Conservation (phyloP, 2,113 vertebrate genomes). For the Psittacula cyanocephala region DNA sequence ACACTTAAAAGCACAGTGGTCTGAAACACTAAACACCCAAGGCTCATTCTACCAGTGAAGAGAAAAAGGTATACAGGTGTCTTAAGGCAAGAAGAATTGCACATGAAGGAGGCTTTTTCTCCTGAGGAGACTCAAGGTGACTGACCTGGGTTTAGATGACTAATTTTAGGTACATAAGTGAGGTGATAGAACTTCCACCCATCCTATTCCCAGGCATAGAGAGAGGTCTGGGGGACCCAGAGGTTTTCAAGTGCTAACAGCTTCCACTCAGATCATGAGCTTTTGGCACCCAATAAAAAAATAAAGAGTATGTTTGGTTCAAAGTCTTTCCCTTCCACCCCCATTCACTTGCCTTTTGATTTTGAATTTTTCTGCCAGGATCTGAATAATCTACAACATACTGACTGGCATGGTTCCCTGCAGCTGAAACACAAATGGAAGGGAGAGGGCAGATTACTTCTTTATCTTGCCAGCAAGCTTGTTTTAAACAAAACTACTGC, state of each 20-base stretch:
- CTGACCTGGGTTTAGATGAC: background rate
- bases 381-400: slow-evolving; percentile 1
- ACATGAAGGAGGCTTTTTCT: background rate
- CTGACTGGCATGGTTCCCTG: slow-evolving; percentile 9
- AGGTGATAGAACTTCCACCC: background rate
- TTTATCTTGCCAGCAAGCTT: background rate
- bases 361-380: background rate
- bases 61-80: background rate
- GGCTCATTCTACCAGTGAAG: background rate
- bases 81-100: background rate
- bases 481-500: background rate
- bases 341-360: slow-evolving; percentile 14
- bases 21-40: background rate
- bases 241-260: background rate
- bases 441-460: background rate
- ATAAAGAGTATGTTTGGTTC: background rate
- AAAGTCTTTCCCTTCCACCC: background rate
- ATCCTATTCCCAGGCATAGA: background rate
- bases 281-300: slow-evolving; percentile 33
- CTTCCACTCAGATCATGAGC: background rate
- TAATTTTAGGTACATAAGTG: background rate
- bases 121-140: background rate
- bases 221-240: background rate
- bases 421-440: slow-evolving; percentile 13
- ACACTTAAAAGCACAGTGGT: background rate